Percentiles rank a stretch among this genome's conserved stretches.
These are phyloP conservation scores for Potamarius usumacintae DNA, from an alignment of 2,113 vertebrate species.

Conservation along the genomic window DNA sequence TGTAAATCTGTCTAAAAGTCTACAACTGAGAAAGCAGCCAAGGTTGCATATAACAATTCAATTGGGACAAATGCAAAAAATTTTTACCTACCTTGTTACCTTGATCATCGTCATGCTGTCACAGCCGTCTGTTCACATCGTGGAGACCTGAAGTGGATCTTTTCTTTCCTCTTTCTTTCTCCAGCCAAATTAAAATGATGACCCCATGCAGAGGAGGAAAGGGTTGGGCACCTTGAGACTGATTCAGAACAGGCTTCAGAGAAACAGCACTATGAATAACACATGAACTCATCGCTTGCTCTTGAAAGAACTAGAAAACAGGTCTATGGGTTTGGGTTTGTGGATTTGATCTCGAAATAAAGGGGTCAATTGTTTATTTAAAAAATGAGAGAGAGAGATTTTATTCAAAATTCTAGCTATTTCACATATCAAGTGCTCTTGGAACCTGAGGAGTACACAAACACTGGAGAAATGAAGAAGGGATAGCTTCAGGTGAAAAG, in stretches of 20 bases:
- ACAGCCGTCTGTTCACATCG: constrained; percentile 5
- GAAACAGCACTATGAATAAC: not conserved
- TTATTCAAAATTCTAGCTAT: not conserved
- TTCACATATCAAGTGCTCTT: not conserved
- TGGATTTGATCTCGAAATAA: not conserved
- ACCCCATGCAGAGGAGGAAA: constrained; percentile 22
- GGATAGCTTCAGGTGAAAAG: not conserved
- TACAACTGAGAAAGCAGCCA: not conserved
- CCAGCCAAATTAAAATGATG: not conserved
- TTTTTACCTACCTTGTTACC: not conserved
- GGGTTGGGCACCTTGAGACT: not conserved
- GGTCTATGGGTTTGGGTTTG: not conserved
- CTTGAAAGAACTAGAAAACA: not conserved
- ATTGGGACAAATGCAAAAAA: not conserved
- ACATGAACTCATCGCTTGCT: not conserved
- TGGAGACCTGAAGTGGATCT: not conserved
- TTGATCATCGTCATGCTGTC: constrained; percentile 22
- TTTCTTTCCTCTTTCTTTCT: not conserved
- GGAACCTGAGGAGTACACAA: not conserved
- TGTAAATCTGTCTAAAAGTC: not conserved
- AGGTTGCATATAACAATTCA: not conserved
- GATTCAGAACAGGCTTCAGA: constrained; percentile 4
- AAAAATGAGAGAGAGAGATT: not conserved
- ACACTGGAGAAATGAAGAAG: not conserved
- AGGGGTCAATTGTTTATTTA: too few relatives aligned